phyloP scores from a whole-genome alignment of 2,797 vertebrate species.

The Uromys caudimaculatus region DNA sequence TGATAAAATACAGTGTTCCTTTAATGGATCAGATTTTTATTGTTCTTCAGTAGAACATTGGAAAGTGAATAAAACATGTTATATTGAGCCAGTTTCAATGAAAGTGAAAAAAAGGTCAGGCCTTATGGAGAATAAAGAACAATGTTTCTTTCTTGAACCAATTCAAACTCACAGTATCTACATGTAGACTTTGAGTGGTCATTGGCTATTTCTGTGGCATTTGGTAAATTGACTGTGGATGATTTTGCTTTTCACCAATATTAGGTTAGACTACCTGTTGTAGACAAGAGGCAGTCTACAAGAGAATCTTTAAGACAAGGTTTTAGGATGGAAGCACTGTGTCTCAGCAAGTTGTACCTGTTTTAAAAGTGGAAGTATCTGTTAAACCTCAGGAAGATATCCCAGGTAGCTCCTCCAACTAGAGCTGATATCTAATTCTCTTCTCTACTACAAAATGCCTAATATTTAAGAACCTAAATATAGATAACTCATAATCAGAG shows the following conservation, averaged over 20 bases:
- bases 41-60: background rate
- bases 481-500: constrained; percentile 20
- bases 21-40: background rate
- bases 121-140: background rate
- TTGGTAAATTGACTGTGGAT: constrained; percentile 84
- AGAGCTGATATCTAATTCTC: constrained; percentile 73
- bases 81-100: background rate
- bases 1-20: background rate
- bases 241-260: constrained; percentile 81
- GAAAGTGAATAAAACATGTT: background rate
- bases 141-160: background rate
- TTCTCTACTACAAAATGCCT: constrained; percentile 80
- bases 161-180: background rate
- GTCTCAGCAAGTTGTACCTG: background rate
- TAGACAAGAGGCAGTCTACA: constrained; percentile 61
- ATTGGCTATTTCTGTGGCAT: constrained; percentile 64
- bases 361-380: constrained; percentile 63
- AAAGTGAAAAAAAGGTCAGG: background rate
- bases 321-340: constrained; percentile 60
- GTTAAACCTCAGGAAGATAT: background rate
- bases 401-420: background rate
- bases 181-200: background rate
- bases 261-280: constrained; percentile 79
- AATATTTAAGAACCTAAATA: constrained; percentile 70
- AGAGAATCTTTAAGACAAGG: constrained; percentile 63